Evolutionary conservation across 2,888 invertebrate species (phyloP), one percentile per base, ranked within the genome.

Genomic region (Homarus gammarus): DNA sequence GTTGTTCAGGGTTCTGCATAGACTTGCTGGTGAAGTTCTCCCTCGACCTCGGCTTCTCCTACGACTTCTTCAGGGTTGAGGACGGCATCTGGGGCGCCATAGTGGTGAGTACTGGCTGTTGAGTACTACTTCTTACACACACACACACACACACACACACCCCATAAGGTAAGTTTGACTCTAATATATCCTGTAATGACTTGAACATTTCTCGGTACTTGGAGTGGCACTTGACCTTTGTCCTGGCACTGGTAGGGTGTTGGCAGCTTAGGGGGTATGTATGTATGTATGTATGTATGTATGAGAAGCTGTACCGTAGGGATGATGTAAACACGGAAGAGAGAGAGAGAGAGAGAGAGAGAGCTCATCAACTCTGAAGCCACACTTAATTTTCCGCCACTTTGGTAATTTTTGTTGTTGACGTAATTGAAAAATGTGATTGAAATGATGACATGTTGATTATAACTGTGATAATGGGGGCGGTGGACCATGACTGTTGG

Each of bases 1-100:
- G 99, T 95, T 99, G 99, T 94, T 98, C 98, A 90, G 99, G 99
- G 10, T 98, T 99, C 94, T 99, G 99, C 94, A 98, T 99, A 92
- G 99, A 99, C 94, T 95, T 99, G 91, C 95, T 99, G 92, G 97
- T 97, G 94, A 98, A 98, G 94, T 96, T 99, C 93, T 97, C 98
- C 81, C 97, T 97, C 93, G 98, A 98, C 93, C 95, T 99, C 92
- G 98, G 98, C 90, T 99, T 99, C 95, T 98, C 99, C 22, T 99
- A 98, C 94, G 99, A 99, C 93, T 95, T 99, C 92, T 96, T 97
- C 78, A 95, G 98, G 91, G 98, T 99, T 1, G 97, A 98, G 94
- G 98, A 98, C 94, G 97, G 97, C 88, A 96, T 96, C 93, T 94
- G 94, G 94, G 98, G 98, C 87, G 92, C 92, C 33, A 87, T 91